Conservation (phyloP, 2,888 invertebrate species). For the Ophion obscuratus region DNA sequence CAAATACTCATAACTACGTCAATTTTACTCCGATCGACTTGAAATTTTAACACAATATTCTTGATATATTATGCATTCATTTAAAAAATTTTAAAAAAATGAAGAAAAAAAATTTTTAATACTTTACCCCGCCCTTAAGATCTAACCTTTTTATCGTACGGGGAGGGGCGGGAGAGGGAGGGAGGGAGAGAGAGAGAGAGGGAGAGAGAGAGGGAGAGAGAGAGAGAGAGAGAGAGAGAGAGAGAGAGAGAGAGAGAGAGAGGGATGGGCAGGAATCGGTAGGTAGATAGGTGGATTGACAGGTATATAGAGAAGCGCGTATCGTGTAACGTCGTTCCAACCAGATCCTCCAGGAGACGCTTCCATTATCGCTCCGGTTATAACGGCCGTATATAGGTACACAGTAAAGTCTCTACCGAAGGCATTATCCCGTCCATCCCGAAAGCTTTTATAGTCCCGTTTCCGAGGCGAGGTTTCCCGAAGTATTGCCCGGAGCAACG, state of each 20-base stretch:
- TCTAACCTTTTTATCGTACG: no score
- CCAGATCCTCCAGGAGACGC: constrained; percentile 48
- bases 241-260: neutral
- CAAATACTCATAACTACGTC: no score
- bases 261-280: neutral
- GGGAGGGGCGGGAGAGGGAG: no score
- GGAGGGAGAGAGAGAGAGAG: no score
- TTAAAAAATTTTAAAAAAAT: no score
- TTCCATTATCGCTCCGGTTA: constrained; percentile 60
- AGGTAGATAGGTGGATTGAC: neutral
- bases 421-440: constrained; percentile 33
- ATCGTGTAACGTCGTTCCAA: constrained; percentile 30
- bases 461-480: constrained; percentile 44
- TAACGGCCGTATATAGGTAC: constrained; percentile 7
- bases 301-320: neutral
- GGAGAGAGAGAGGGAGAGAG: neutral
- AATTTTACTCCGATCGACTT: no score
- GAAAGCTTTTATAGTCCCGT: constrained; percentile 54
- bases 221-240: neutral
- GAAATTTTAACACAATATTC: no score
- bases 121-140: no score
- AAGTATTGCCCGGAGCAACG: constrained; percentile 13
- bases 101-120: no score
- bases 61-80: no score
- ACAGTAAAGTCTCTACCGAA: neutral